Evolutionary conservation across 2,888 invertebrate species (phyloP), one percentile per base, ranked within the genome.

Genomic region (Pheosia gnoma): DNA sequence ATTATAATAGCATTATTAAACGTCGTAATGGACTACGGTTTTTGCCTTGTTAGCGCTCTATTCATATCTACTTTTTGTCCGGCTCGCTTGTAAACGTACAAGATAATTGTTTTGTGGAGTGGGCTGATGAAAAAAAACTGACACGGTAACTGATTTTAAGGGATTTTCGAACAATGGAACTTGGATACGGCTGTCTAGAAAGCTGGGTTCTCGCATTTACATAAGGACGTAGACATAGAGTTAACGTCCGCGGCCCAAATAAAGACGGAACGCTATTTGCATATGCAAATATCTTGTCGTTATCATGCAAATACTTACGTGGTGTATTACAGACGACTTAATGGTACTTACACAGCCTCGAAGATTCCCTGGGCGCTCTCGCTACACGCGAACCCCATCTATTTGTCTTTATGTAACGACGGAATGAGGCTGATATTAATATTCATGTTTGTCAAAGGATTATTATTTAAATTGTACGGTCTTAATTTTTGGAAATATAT

Each of bases 211-310:
- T 67, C 77, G 59, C 74, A 89, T 90, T 90, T 85, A 81, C 90
- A 89, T 88, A 87, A 89, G 84, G 85, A 87, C 84, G 78, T 76
- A 73, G 85, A 87, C 84, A 77, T 76, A 73, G 83, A 86, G 83
- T 87, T 86, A 86, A 85, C 86, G 86, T 88, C 87, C 87, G 83
- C 86, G 85, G 85, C 84, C 88, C 88, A 88, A 91, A 90, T 90
- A 90, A 90, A 90, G 90, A 86, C 87, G 85, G 86, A 88, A 86
- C 87, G 85, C 85, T 82, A 93, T 92, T 93, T 91, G 85, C 91
- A 93, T 93, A 93, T 92, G 92, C 89, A 91, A 93, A 93, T 93
- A 86, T 75, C 82, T 81, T 80, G 83, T 86, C 87, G 88, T 89
- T 90, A 86, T 87, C 87, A 90, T 91, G 90, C 90, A 90, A 91